Conservation (phyloP, 1,140 invertebrate genomes). For the Magallana gigas region DNA sequence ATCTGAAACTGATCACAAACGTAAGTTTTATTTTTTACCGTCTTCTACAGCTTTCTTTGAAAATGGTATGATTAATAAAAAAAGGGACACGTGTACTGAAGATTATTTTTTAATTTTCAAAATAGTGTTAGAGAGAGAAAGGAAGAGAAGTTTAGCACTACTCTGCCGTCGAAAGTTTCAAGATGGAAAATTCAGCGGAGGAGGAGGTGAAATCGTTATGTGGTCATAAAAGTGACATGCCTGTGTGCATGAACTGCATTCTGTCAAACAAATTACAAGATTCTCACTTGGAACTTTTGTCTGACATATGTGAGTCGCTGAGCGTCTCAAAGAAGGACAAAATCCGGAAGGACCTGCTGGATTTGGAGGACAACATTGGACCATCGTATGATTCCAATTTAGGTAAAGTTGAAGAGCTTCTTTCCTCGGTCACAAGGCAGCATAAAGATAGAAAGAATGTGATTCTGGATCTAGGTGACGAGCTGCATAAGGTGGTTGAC, state of each 20-base stretch:
- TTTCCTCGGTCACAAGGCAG: background rate
- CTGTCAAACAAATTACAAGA: background rate
- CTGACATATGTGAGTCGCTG: background rate
- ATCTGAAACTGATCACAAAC: background rate
- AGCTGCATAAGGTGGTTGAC: background rate
- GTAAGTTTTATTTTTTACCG: background rate
- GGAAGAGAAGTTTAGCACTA: background rate
- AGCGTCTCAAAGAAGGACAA: background rate
- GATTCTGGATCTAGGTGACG: background rate
- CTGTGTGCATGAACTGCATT: background rate
- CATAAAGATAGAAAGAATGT: slow-evolving; percentile 14
- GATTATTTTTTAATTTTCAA: background rate
- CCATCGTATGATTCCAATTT: background rate
- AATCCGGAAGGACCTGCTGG: background rate
- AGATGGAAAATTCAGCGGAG: background rate
- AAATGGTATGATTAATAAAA: background rate
- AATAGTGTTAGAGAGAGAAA: background rate
- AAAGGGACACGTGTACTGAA: background rate
- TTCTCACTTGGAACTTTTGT: background rate
- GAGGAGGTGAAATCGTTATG: background rate
- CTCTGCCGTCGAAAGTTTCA: background rate
- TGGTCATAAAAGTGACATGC: background rate
- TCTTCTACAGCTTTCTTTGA: background rate
- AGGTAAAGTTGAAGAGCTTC: slow-evolving; percentile 6
- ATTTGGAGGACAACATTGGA: slow-evolving; percentile 9